These are phyloP conservation scores for Dromiciops gliroides DNA, from an alignment of 2,113 vertebrate species.

Conservation along the genomic window DNA sequence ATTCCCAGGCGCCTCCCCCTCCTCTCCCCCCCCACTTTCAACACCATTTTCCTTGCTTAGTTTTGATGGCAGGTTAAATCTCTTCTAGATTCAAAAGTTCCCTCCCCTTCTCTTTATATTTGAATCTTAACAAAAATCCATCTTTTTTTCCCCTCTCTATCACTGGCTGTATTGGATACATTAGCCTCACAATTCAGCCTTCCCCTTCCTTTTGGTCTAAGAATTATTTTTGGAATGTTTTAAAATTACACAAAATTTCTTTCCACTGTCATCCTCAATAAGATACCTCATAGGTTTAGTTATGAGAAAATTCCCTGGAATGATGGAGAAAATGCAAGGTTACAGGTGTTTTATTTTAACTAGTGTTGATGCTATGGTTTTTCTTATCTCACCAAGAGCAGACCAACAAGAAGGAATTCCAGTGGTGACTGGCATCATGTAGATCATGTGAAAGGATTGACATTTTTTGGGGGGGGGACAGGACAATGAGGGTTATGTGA, in stretches of 20 bases:
- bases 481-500: too few species aligned
- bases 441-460: slow-evolving; percentile 37
- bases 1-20: too few species aligned
- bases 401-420: slow-evolving; percentile 13
- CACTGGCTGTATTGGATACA: not conserved
- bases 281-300: not conserved
- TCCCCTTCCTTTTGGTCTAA: not conserved
- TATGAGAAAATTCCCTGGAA: not conserved
- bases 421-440: slow-evolving; percentile 31
- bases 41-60: slow-evolving; percentile 39
- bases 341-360: slow-evolving; percentile 27
- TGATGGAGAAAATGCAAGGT: slow-evolving; percentile 15
- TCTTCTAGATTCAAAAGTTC: not conserved
- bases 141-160: not conserved
- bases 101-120: not conserved
- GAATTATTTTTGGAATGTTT: not conserved
- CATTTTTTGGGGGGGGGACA: too few species aligned
- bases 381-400: slow-evolving; percentile 30
- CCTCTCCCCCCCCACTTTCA: slow-evolving; percentile 1
- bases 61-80: slow-evolving; percentile 12
- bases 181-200: not conserved
- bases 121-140: slow-evolving; percentile 20
- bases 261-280: slow-evolving; percentile 17
- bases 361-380: not conserved
- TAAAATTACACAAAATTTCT: slow-evolving; percentile 1